Conservation (phyloP, 2,797 vertebrate genomes). For the Hybognathus amarus region DNA sequence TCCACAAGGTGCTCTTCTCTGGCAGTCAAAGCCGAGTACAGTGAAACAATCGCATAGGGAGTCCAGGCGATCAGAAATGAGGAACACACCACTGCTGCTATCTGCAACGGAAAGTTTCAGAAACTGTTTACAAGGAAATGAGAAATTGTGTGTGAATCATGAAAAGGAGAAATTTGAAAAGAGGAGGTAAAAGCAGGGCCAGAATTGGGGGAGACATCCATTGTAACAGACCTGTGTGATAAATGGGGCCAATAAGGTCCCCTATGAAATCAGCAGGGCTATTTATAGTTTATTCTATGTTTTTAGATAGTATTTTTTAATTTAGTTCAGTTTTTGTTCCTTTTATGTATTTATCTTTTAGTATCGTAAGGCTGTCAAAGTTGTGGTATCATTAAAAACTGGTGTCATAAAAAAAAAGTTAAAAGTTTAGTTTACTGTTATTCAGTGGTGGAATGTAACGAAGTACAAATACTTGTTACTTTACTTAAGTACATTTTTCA, state of each 20-base stretch:
- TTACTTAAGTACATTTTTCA: too few species aligned
- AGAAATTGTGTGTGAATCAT: background rate
- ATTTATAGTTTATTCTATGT: background rate
- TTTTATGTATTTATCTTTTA: background rate
- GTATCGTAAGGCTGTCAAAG: background rate
- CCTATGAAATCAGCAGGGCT: background rate
- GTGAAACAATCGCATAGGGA: slow-evolving; percentile 67
- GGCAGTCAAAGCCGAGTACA: slow-evolving; percentile 65
- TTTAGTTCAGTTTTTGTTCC: background rate
- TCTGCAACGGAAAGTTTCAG: slow-evolving; percentile 52
- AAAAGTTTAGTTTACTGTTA: background rate
- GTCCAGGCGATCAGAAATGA: slow-evolving; percentile 71
- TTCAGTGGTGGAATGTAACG: too few species aligned
- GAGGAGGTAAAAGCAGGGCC: background rate
- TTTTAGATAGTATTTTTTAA: too few species aligned
- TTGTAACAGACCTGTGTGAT: too few species aligned
- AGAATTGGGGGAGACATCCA: background rate
- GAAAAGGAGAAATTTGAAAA: background rate
- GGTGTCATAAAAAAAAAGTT: background rate
- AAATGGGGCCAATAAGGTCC: too few species aligned
- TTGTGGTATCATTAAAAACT: background rate
- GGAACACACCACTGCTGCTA: slow-evolving; percentile 68
- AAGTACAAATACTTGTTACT: too few species aligned
- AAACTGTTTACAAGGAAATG: background rate
- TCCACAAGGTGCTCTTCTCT: slow-evolving; percentile 52